Evolutionary conservation across 2,888 invertebrate species (phyloP), one percentile per base, ranked within the genome.

Genomic region (Teinopalpus imperialis): DNA sequence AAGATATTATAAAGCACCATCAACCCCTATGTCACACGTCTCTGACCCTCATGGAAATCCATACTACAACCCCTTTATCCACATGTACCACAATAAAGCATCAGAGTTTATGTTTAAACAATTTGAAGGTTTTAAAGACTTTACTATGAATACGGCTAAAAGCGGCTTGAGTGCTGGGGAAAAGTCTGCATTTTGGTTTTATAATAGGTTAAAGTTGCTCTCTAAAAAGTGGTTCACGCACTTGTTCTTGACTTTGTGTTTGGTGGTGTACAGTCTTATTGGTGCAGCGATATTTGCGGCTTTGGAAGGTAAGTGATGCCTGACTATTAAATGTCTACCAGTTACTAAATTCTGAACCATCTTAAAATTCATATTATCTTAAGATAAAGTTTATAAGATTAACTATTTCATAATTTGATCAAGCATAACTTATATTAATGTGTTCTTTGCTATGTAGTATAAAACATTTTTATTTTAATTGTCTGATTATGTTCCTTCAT

Each of bases 221-320:
- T 96, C 96, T 1, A 93, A 92, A 63, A 92, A 91, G 66, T 97
- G 97, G 96, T 96, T 97, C 70, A 97, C 97, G 24, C 97, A 97
- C 79, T 92, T 96, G 50, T 96, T 96, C 74, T 90, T 97, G 63
- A 91, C 94, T 60, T 70, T 95, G 58, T 92, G 97, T 58, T 91
- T 97, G 49, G 81, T 93, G 42, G 74, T 93, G 41, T 98, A 97
- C 75, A 96, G 94, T 61, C 85, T 94, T 48, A 91, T 94, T 18
- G 98, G 98, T 16, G 97, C 96, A 1, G 80, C 92, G 32, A 80
- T 96, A 20, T 97, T 98, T 74, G 90, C 92, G 62, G 90, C 93
- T 40, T 86, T 97, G 30, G 97, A 97, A 90, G 93, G 95, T 94
- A 67, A 91, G 86, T 75, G 9, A 20, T n/a, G n/a, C n/a, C n/a